Evolutionary conservation across 64 coral and sea anemone species (phyloP), one percentile per base, ranked within the genome.

Genomic region (Pocillopora damicornis): DNA sequence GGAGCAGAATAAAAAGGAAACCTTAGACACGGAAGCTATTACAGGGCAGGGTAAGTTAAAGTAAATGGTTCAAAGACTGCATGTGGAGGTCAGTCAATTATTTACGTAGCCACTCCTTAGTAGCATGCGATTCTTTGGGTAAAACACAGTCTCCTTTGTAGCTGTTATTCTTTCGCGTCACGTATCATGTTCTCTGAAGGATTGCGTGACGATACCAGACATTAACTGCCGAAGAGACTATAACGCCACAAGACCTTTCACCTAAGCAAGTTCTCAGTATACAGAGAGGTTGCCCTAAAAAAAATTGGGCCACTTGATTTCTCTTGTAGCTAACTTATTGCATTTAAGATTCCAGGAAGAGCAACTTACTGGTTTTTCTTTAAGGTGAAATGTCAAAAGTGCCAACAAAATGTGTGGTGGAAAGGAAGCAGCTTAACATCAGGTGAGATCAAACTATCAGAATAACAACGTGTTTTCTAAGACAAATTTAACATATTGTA

Each of bases 361-460:
- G 42, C 7, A 51, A 7, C 42, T 51, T 7, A 51, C 42, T 51
- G 42, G 42, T 74, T 22, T 75, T 2, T 68, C 61, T 79, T 87
- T 58, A 26, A 98, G 96, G 83, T 14, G 93, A 98, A 51, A 88
- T 87, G 63, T 92, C 93, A 22, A 98, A 94, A 74, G 83, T 94
- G 35, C 96, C 96, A 62, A 98, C 96, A 15, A 98, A 98, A 67
- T 98, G 96, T 78, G 71, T 98, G 4, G 83, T 86, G 14, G 92
- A 98, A 42, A 94, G 58, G 17, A 88, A 72, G 59, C 89, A 90
- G 34, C 75, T 98, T 11, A 90, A 95, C 35, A 95, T 98, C 78
- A 90, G 88, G 96, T 98, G 86, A 82, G 58, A 81, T 1, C 1
- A 36, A 26, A 30, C 14, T 45, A 18, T 68, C 20, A 9, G 4